A percentile compares a stretch with the other conserved stretches of the same genome.
phyloP scores from a whole-genome alignment of 2,888 invertebrate genomes.

The Tridacna crocea region DNA sequence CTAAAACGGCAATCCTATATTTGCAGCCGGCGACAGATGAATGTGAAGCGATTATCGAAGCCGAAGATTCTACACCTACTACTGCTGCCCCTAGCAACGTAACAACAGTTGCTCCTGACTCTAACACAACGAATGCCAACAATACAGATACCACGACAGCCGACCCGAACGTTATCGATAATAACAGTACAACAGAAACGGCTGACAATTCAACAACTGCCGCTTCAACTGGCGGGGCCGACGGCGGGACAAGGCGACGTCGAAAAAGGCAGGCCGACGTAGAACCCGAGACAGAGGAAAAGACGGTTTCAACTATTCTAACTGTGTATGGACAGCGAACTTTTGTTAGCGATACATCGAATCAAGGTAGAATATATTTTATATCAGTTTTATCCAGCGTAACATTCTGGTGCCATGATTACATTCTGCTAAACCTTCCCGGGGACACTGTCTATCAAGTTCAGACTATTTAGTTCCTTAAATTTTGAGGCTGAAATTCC shows the following conservation, averaged over 20 bases:
- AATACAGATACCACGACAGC: not conserved
- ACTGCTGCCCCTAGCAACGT: not conserved
- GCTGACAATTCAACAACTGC: not conserved
- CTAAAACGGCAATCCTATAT: no score
- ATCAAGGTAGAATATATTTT: not conserved
- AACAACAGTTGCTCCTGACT: not conserved
- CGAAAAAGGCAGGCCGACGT: not conserved
- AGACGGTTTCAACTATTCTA: conserved; percentile 11
- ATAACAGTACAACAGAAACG: not conserved
- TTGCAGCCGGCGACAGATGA: not conserved
- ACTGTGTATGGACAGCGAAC: conserved; percentile 2
- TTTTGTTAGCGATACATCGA: not conserved
- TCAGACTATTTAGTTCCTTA: no score
- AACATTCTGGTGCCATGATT: no score
- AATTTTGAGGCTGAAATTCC: no score
- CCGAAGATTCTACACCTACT: not conserved
- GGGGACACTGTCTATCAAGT: no score
- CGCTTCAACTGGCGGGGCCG: not conserved
- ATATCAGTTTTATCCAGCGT: no score
- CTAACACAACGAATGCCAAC: not conserved
- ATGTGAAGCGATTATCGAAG: not conserved
- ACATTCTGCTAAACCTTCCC: no score
- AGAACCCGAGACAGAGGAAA: conserved; percentile 6
- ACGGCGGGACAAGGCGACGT: not conserved
- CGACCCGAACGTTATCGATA: not conserved